A percentile compares a stretch with the other conserved stretches of the same genome.
These are phyloP conservation scores for Pangasius mekongensis DNA, from an alignment of 2,797 vertebrate genomes.

Conservation along the genomic window DNA sequence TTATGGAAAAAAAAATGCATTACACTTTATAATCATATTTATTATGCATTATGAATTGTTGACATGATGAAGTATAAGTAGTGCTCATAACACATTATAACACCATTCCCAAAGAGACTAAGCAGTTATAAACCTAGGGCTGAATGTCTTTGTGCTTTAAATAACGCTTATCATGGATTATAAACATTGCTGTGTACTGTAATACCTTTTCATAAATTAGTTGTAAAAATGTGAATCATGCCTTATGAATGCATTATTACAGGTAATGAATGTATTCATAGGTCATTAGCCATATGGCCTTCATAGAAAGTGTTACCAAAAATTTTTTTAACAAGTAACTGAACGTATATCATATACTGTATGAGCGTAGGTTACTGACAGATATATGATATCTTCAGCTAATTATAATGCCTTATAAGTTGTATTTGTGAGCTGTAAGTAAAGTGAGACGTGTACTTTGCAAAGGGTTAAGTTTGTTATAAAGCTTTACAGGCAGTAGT, in stretches of 20 bases:
- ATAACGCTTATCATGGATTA: background rate
- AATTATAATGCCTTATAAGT: background rate
- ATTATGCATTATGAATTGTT: background rate
- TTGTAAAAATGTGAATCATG: background rate
- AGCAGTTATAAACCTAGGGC: background rate
- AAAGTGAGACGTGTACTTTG: background rate
- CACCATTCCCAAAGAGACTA: background rate
- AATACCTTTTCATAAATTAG: background rate
- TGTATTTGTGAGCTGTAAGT: background rate
- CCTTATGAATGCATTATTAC: background rate
- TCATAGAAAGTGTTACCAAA: too few relatives aligned
- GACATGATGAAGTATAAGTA: background rate
- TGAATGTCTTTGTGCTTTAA: background rate
- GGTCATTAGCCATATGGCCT: too few relatives aligned
- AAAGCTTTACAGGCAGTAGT: background rate
- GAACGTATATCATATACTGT: too few relatives aligned
- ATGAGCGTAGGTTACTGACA: background rate
- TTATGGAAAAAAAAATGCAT: background rate
- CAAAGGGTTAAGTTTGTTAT: background rate
- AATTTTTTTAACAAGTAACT: too few relatives aligned
- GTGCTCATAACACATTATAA: background rate
- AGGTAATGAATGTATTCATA: background rate
- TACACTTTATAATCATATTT: background rate
- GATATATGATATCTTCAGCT: background rate
- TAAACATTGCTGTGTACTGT: background rate